Evolutionary conservation across 2,113 vertebrate genomes (phyloP), one percentile per base, ranked within the genome.

Genomic region (Rhea americana): DNA sequence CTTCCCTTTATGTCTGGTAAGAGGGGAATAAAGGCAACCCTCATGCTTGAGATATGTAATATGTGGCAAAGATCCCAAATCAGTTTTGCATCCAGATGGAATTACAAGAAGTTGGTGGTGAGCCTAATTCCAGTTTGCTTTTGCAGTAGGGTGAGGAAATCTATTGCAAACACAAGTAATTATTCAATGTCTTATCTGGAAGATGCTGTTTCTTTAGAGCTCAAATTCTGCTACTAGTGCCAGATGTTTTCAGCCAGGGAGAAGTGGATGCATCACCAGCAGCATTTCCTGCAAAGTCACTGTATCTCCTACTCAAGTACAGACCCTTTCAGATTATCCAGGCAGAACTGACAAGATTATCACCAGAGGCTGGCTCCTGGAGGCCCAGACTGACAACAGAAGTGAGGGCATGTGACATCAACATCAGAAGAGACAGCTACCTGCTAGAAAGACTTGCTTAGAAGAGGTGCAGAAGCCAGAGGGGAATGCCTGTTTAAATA

Each of bases 361-460:
- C 61, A 81, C 82, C 41, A 71, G 74, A 76, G 63, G 55, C 6
- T 0, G 56, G 50, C 35, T 94, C 75, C 82, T 92, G 37, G 37
- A 91, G 82, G 85, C 25, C 68, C 30, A 17, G 87, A 32, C 47
- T 93, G 89, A 82, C 61, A 85, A 66, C 21, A 89, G 73, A 89
- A 92, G 66, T 67, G 28, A 93, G 45, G 10, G 11, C 62, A 62
- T 85, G 72, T 81, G 75, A 62, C 5, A 2, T 66, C 71, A 89
- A 50, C 79, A 89, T 74, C 59, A 35, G 79, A 93, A 80, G 53
- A 93, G 74, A 92, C 84, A 92, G 82, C 55, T 80, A 93, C 59
- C 85, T 92, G 63, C 93, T 89, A 62, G 85, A 92, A 95, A 47
- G 59, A 67, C 19, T 92, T 95, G 63, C 59, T 82, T 92, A 63